Percentiles rank a stretch among this genome's conserved stretches.
phyloP scores from a whole-genome alignment of 2,888 invertebrate genomes.

The Campoletis raptor region DNA sequence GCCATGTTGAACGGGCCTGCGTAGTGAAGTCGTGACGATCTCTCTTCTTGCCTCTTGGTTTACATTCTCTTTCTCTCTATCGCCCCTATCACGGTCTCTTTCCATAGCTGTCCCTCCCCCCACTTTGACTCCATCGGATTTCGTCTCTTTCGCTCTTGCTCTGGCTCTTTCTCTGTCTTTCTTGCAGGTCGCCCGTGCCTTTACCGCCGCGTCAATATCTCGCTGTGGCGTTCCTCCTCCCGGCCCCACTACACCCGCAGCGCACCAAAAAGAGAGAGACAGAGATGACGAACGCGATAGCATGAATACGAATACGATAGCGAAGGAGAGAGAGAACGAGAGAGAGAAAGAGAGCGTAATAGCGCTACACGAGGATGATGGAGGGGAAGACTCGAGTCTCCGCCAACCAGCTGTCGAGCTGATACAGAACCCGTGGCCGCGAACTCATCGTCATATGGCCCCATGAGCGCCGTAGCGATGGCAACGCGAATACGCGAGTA shows the following conservation, averaged over 20 bases:
- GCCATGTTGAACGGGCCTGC: slow-evolving; percentile 83
- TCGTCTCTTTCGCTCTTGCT: slow-evolving; percentile 48
- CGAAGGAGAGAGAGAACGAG: neutral
- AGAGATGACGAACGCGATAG: slow-evolving; percentile 14
- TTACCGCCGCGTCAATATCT: slow-evolving; percentile 79
- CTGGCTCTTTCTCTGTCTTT: slow-evolving; percentile 31
- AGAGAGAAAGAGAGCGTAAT: neutral
- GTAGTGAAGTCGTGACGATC: slow-evolving; percentile 76
- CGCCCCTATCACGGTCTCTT: neutral
- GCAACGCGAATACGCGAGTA: slow-evolving; percentile 79
- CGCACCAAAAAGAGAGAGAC: slow-evolving; percentile 30
- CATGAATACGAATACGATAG: slow-evolving; percentile 8
- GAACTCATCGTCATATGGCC: slow-evolving; percentile 56
- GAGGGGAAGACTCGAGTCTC: slow-evolving; percentile 64
- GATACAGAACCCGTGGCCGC: slow-evolving; percentile 76
- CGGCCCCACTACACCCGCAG: slow-evolving; percentile 64
- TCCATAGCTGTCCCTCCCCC: neutral
- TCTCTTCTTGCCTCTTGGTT: slow-evolving; percentile 48
- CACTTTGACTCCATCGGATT: neutral
- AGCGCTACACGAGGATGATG: slow-evolving; percentile 39
- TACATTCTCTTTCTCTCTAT: slow-evolving; percentile 45
- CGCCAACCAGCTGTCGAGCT: slow-evolving; percentile 83
- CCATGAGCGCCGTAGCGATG: slow-evolving; percentile 82
- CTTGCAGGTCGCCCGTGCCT: slow-evolving; percentile 65
- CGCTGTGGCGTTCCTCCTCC: slow-evolving; percentile 72